Evolutionary conservation across 2,113 vertebrate species (phyloP).

Genomic region (Heptranchias perlo): DNA sequence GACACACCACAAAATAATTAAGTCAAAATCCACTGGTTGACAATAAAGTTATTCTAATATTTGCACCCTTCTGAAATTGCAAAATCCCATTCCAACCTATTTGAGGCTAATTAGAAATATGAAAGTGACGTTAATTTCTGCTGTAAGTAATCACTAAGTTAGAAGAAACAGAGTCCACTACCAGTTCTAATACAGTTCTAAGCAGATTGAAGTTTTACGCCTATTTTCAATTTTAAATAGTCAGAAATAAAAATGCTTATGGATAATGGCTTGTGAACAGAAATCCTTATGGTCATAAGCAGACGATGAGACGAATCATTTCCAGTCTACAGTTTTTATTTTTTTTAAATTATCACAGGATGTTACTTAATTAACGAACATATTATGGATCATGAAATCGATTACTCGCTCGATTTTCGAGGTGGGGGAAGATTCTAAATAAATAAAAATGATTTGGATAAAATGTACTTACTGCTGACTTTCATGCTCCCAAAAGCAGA

Average conservation of each 20-base stretch:
- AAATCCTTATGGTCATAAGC: constrained; percentile 6
- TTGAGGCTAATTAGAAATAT: background rate
- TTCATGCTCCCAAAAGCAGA: constrained; percentile 98
- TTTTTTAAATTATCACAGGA: background rate
- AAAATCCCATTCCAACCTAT: background rate
- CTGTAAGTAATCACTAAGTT: background rate
- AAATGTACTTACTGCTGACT: constrained; percentile 95
- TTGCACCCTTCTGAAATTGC: background rate
- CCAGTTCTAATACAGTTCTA: background rate
- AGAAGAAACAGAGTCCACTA: background rate
- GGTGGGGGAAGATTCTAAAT: background rate
- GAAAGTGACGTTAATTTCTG: background rate
- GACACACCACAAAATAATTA: background rate
- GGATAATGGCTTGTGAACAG: background rate
- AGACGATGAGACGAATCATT: background rate
- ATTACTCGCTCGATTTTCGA: constrained; percentile 7
- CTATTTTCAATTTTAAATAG: background rate
- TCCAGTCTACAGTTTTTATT: background rate
- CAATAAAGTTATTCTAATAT: constrained; percentile 12
- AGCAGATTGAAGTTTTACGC: background rate
- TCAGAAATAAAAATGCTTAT: background rate
- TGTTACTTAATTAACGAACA: background rate
- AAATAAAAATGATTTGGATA: background rate
- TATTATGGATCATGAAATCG: background rate
- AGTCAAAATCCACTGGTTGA: background rate